phyloP scores from a whole-genome alignment of 2,113 vertebrate genomes.

The Perca flavescens region DNA sequence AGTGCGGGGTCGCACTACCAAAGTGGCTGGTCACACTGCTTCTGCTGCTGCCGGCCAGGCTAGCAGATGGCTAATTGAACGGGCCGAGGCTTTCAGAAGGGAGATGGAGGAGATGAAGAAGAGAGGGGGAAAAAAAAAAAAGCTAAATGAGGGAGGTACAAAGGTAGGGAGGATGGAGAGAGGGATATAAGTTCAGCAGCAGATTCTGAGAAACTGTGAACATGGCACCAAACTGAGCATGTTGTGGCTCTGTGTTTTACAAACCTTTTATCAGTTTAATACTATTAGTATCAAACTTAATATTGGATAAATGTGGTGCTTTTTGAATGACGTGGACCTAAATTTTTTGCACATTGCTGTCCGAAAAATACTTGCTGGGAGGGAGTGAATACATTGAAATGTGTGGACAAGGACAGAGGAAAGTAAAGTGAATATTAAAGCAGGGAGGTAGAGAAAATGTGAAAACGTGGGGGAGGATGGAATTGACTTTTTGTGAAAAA shows the following conservation, averaged over 20 bases:
- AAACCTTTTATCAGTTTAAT: conserved; percentile 8
- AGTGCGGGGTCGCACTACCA: conserved; percentile 55
- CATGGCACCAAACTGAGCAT: conserved; percentile 11
- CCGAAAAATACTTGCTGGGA: background rate
- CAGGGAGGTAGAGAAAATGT: background rate
- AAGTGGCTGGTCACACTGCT: conserved; percentile 14
- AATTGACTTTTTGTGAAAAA: too few species aligned
- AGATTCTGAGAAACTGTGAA: conserved; percentile 25
- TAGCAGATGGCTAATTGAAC: conserved; percentile 68
- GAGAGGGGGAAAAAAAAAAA: conserved; percentile 15
- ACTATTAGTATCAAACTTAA: background rate
- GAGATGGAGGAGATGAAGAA: conserved; percentile 29
- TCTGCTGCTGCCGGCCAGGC: conserved; percentile 21
- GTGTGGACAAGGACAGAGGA: background rate
- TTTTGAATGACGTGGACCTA: background rate
- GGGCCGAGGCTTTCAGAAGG: conserved; percentile 19
- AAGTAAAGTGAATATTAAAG: background rate
- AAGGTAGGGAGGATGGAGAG: conserved; percentile 15
- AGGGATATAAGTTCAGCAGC: conserved; percentile 18
- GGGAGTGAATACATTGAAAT: background rate
- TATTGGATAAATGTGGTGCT: background rate
- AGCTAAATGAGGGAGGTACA: conserved; percentile 23
- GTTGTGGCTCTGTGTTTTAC: background rate
- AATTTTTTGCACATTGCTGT: background rate
- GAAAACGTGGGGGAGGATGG: background rate